Conservation (phyloP, 1,140 invertebrate species). For the Battus philenor region DNA sequence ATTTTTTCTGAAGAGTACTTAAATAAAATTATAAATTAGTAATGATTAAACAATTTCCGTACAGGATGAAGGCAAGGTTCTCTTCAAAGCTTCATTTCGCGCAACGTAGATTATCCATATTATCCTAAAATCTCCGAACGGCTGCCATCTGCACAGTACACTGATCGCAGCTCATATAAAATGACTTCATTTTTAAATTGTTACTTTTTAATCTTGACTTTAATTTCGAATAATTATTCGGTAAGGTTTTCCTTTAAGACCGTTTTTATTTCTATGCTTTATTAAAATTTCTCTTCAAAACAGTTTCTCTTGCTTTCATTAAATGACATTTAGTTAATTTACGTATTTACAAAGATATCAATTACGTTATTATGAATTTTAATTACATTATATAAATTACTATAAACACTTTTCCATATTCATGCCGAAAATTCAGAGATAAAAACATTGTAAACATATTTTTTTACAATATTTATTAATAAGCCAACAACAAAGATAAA, state of each 20-base stretch:
- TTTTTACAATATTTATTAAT: no score
- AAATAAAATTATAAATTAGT: constrained; percentile 27
- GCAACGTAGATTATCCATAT: constrained; percentile 57
- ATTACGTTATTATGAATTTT: constrained; percentile 1
- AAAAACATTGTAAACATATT: no score
- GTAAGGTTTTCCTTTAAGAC: constrained; percentile 23
- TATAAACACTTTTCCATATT: no score
- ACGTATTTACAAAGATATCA: constrained; percentile 11
- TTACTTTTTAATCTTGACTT: constrained; percentile 46
- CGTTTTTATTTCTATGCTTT: constrained; percentile 28
- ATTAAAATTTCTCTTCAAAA: constrained; percentile 31
- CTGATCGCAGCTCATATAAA: constrained; percentile 47
- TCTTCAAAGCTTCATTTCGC: constrained; percentile 44
- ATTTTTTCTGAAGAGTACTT: not conserved
- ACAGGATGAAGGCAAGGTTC: constrained; percentile 37
- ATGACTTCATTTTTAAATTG: constrained; percentile 46
- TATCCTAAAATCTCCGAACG: constrained; percentile 56
- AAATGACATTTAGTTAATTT: constrained; percentile 24
- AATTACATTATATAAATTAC: constrained; percentile 6
- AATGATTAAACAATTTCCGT: constrained; percentile 59
- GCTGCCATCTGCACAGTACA: constrained; percentile 36
- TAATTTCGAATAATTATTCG: constrained; percentile 44
- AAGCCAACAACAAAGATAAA: no score
- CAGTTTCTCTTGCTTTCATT: constrained; percentile 26
- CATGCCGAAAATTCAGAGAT: no score